Conservation (phyloP, 2,888 invertebrate genomes). For the Drosophila emarginata region DNA sequence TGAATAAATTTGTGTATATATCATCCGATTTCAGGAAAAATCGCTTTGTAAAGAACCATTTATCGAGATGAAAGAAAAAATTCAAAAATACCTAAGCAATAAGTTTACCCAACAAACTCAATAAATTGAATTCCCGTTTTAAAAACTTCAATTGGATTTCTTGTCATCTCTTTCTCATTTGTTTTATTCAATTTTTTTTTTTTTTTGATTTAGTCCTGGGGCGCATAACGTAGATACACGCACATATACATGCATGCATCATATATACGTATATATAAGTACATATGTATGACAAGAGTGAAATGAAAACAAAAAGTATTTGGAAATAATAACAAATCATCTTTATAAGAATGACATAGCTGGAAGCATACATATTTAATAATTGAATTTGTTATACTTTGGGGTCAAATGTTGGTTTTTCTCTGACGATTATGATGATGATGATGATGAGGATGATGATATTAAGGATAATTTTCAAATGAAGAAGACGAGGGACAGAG, state of each 20-base stretch:
- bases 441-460: constrained; percentile 32
- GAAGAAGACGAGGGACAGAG: not conserved
- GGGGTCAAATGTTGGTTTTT: constrained; percentile 47
- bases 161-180: not conserved
- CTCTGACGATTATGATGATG: not conserved
- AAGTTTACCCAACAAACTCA: not conserved
- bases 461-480: constrained; percentile 39
- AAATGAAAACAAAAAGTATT: not conserved
- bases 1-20: too few species aligned
- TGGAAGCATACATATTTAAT: constrained; percentile 56
- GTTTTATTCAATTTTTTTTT: not conserved
- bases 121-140: not conserved
- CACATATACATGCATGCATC: too few species aligned
- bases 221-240: not conserved
- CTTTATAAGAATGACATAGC: constrained; percentile 2
- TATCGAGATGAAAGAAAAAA: too few species aligned
- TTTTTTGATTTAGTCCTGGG: not conserved
- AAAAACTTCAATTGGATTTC: not conserved
- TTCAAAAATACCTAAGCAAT: too few species aligned
- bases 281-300: constrained; percentile 18
- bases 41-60: too few species aligned
- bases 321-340: constrained; percentile 24
- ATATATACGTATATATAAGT: not conserved
- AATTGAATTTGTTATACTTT: constrained; percentile 71
- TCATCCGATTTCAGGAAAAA: too few species aligned